Base-by-base conservation (phyloP, 1,140 invertebrate species). In the Plectrocnemia conspersa region DNA sequence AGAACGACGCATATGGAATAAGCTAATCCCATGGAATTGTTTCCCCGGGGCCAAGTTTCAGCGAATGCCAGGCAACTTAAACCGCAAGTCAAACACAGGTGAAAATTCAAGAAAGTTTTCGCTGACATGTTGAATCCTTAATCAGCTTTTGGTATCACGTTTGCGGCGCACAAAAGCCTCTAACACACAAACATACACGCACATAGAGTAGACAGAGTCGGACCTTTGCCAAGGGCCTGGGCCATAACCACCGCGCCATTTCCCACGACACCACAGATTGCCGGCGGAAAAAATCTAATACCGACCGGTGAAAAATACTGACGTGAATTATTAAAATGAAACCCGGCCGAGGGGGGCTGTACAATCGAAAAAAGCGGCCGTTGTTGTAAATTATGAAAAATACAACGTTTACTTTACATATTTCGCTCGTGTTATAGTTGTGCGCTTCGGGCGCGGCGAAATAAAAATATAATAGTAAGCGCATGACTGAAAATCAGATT, bases 111-210 rank as follows among this genome's bases (percentile, higher is more conserved):
- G 42, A 56, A 59, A 60, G 42, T 60, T 60, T 49, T 35, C 41
- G 58, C 58, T 60, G 58, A 60, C 58, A 60, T 56, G 54, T 38
- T 60, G 58, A 60, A 60, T 60, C 54, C 58, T 60, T 60, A 56
- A 60, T 60, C 58, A 60, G 58, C 54, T 60, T 60, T 60, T 47
- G 58, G 50, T 53, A 46, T 52, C 44, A 19, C 47, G 52, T 52
- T 55, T 54, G 54, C 24, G 54, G 58, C 29, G 50, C 56, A 56
- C 54, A 54, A 56, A 56, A 38, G 50, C n/a, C n/a, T n/a, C n/a
- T n/a, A n/a, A n/a, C n/a, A n/a, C n/a, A n/a, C n/a, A n/a, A n/a
- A n/a, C n/a, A n/a, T n/a, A n/a, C n/a, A n/a, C n/a, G n/a, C n/a
- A n/a, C n/a, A n/a, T n/a, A n/a, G n/a, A n/a, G n/a, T n/a, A n/a